Evolutionary conservation across 2,797 vertebrate genomes (phyloP).

Genomic region (Eulemur rubriventer): DNA sequence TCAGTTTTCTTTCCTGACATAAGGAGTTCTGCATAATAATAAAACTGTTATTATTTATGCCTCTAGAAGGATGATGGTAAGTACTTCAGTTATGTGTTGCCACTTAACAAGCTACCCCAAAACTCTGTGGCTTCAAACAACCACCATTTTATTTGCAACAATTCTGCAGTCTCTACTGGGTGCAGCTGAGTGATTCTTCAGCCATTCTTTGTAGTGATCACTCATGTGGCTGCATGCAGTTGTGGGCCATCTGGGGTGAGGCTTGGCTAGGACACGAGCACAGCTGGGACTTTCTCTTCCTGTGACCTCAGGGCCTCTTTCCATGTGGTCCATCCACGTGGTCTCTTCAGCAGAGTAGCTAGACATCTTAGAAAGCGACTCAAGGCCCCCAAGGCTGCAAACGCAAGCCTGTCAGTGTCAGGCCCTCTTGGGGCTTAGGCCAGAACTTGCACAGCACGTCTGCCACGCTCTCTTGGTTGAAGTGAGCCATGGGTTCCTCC

Average conservation of each 20-base stretch:
- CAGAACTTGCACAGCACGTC: neutral
- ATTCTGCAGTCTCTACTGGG: neutral
- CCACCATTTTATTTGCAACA: neutral
- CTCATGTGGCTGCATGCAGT: neutral
- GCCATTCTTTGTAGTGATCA: neutral
- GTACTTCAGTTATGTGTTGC: neutral
- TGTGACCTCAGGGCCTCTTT: neutral
- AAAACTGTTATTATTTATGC: neutral
- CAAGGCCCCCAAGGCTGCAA: neutral
- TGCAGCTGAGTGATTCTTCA: neutral
- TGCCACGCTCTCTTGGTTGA: neutral
- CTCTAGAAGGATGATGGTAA: neutral
- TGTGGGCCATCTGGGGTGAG: too few species aligned
- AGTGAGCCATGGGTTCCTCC: neutral
- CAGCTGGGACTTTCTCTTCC: neutral
- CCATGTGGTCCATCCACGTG: neutral
- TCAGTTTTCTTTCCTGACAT: neutral
- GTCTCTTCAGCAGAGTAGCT: neutral
- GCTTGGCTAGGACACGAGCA: neutral
- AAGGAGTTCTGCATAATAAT: neutral
- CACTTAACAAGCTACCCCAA: neutral
- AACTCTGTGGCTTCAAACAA: neutral
- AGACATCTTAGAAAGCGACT: neutral
- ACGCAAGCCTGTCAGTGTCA: neutral
- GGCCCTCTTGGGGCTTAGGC: neutral